Base-by-base conservation (phyloP, 2,797 vertebrate genomes). In the Poecilia gillii region DNA sequence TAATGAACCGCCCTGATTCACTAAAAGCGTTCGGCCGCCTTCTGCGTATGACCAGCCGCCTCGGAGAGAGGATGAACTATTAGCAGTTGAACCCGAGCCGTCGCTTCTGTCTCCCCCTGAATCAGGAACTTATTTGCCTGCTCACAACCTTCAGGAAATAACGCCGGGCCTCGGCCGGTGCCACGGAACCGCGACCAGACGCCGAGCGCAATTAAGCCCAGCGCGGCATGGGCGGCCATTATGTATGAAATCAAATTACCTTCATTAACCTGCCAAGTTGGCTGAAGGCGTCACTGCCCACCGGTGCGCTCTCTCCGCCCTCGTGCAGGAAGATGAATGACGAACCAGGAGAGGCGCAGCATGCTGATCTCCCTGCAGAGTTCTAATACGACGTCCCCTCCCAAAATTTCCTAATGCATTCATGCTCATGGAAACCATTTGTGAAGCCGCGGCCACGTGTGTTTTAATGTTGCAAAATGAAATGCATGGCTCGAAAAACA, bases 391-490 rank as follows among this genome's bases (percentile, higher is more conserved):
- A 96, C 96, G 96, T 96, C 95, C 94, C 95, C 93, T 96, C 96
- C 97, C 97, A 98, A 98, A 99, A 97, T 97, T 95, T 97, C 96
- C 96, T 98, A 99, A 99, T 99, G 97, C 97, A 99, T 99, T 99
- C 97, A 97, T 97, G 93, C 97, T 96, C 98, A 99, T 98, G 98
- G 94, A 96, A 96, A 95, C 96, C 96, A 97, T 97, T 95, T 97
- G 94, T 91, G 96, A 96, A 95, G 96, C 96, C 96, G 96, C 96
- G 96, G 96, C 96, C 97, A 97, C 94, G 95, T 97, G 96, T 97
- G 96, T 97, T 96, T 97, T 98, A 98, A 98, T 98, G 97, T 97
- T 96, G 95, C 95, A 94, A 97, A 97, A 96, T 97, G 96, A 97
- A 97, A 98, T 96, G 95, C 97, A 96, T 95, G 94, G 96, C 96